Conservation (phyloP, 2,113 vertebrate genomes). For the Podilymbus podiceps region DNA sequence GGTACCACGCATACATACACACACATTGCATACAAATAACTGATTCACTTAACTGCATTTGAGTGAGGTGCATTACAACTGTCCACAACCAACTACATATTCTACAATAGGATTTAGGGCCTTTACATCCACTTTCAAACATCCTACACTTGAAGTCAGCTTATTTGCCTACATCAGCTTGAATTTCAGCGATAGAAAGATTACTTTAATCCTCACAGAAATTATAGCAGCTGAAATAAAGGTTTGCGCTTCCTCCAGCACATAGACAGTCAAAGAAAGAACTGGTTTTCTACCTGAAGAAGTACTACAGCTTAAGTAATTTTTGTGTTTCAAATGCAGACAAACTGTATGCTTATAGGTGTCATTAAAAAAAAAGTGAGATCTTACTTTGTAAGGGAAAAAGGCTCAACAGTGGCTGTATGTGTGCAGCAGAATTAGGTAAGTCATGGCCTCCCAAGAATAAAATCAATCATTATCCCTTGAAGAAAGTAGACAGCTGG, state of each 20-base stretch:
- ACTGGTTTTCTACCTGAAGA: not conserved
- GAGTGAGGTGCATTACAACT: not conserved
- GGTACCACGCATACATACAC: not conserved
- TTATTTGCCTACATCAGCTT: not conserved
- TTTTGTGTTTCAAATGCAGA: not conserved
- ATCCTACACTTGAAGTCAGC: not conserved
- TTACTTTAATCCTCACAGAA: not conserved
- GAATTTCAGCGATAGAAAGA: not conserved
- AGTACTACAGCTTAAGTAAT: not conserved
- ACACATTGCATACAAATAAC: not conserved
- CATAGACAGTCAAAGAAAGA: not conserved
- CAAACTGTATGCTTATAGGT: not conserved
- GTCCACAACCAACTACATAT: not conserved
- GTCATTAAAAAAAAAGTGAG: not conserved
- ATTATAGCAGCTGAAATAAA: not conserved
- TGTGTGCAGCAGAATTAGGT: not conserved
- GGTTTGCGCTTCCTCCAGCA: not conserved
- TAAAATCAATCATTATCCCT: not conserved
- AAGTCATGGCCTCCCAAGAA: not conserved
- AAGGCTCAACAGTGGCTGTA: not conserved
- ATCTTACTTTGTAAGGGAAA: not conserved
- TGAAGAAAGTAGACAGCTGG: conserved; percentile 11
- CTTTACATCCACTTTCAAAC: not conserved
- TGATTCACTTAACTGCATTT: not conserved
- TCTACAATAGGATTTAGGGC: not conserved